Conservation (phyloP, 2,113 vertebrate species). For the Ailurus styani region DNA sequence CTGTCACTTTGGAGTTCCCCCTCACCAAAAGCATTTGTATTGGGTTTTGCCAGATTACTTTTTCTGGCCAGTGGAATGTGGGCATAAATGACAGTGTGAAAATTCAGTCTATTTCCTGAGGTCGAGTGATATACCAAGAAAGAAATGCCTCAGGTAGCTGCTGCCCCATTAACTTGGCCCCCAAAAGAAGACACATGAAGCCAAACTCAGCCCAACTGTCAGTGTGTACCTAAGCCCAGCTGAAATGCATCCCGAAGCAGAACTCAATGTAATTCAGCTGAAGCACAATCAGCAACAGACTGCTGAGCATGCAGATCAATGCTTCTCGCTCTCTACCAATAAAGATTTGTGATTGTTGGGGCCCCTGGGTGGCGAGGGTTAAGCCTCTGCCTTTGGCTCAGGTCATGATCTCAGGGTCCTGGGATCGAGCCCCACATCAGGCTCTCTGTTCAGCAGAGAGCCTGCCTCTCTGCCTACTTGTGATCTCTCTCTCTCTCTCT, state of each 20-base stretch:
- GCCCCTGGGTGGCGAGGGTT: too few relatives aligned
- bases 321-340: background rate
- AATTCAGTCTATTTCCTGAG: background rate
- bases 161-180: background rate
- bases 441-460: too few relatives aligned
- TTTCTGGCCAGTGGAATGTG: background rate
- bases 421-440: too few relatives aligned
- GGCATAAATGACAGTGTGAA: background rate
- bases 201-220: background rate
- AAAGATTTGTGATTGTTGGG: background rate
- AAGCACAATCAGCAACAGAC: background rate
- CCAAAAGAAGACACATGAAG: background rate
- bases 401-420: too few relatives aligned
- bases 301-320: background rate
- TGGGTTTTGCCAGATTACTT: background rate
- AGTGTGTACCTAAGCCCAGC: background rate
- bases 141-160: background rate
- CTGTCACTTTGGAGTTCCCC: background rate
- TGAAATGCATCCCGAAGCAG: background rate
- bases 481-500: too few relatives aligned
- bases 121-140: background rate
- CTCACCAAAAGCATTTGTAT: background rate
- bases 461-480: too few relatives aligned
- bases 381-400: too few relatives aligned
- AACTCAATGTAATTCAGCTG: background rate